phyloP scores from a whole-genome alignment of 2,797 vertebrate species.

The Leptoclinus maculatus region DNA sequence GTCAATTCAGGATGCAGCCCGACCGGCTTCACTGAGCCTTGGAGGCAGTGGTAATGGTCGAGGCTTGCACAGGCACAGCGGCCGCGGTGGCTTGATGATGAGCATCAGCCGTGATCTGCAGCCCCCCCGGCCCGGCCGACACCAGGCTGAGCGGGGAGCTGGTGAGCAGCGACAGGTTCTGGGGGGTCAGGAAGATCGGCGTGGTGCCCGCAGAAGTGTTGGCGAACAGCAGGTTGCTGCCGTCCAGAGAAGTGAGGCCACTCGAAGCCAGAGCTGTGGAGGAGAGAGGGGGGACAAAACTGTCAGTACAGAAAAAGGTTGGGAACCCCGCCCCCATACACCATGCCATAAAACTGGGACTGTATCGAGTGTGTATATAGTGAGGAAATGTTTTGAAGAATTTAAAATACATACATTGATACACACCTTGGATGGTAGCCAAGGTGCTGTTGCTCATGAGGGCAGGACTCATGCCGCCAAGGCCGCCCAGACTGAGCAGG shows the following conservation, averaged over 20 bases:
- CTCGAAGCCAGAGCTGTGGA: conserved; percentile 93
- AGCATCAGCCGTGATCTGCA: conserved; percentile 92
- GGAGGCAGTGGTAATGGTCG: conserved; percentile 97
- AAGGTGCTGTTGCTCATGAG: conserved; percentile 98
- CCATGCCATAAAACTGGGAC: not conserved
- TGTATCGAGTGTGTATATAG: not conserved
- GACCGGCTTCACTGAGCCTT: conserved; percentile 94
- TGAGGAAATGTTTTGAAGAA: not conserved
- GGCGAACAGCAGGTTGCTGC: conserved; percentile 96
- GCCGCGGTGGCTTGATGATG: conserved; percentile 92
- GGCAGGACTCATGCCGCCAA: conserved; percentile 94
- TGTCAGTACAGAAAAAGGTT: not conserved
- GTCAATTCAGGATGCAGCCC: conserved; percentile 46
- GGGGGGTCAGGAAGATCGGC: conserved; percentile 97
- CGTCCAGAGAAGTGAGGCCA: conserved; percentile 96
- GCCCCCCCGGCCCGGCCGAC: conserved; percentile 90
- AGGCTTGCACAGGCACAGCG: conserved; percentile 84
- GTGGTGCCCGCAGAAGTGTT: conserved; percentile 90
- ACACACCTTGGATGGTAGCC: conserved; percentile 98
- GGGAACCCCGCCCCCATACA: not conserved
- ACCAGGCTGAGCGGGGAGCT: conserved; percentile 98
- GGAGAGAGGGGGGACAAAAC: not conserved
- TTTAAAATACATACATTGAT: conserved; percentile 6
- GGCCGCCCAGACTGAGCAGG: conserved; percentile 94
- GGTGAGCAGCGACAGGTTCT: conserved; percentile 99